Evolutionary conservation across 1,140 invertebrate genomes (phyloP).

Genomic region (Manduca sexta): DNA sequence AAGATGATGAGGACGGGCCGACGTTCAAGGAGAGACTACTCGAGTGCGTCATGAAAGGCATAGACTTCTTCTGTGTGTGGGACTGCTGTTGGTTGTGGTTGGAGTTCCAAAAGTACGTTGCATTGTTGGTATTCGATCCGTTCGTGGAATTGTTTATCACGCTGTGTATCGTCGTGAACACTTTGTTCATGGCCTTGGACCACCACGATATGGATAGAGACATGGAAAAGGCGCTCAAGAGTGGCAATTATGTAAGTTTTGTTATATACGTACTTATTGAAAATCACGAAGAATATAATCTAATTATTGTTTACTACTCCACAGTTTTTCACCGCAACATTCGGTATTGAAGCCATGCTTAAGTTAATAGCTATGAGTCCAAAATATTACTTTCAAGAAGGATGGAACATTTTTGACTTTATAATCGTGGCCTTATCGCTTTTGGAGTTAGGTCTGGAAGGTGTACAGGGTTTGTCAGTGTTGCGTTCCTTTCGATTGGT

Average conservation of each 20-base stretch:
- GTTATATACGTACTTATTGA: no score
- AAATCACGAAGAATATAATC: background rate
- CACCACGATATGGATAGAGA: constrained; percentile 94
- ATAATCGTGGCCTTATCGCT: constrained; percentile 97
- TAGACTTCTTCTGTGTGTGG: constrained; percentile 97
- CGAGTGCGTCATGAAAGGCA: constrained; percentile 82
- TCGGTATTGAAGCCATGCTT: constrained; percentile 95
- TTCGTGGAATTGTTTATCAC: constrained; percentile 99
- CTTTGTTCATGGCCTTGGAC: constrained; percentile 98
- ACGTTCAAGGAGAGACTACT: constrained; percentile 90
- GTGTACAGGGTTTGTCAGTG: constrained; percentile 95
- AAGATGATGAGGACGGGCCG: constrained; percentile 91
- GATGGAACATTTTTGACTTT: constrained; percentile 99
- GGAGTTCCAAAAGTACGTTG: constrained; percentile 91
- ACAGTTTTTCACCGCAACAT: constrained; percentile 98
- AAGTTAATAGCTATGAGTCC: constrained; percentile 98
- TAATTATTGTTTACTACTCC: constrained; percentile 20
- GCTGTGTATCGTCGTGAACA: constrained; percentile 98
- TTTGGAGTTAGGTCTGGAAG: constrained; percentile 93
- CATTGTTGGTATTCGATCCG: constrained; percentile 95
- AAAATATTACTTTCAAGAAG: constrained; percentile 98
- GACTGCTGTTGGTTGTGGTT: constrained; percentile 95
- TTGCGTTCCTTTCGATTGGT: constrained; percentile 98
- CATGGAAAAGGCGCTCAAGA: constrained; percentile 88
- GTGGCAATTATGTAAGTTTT: constrained; percentile 97